Evolutionary conservation across 2,113 vertebrate species (phyloP).

Genomic region (Saguinus imperator): DNA sequence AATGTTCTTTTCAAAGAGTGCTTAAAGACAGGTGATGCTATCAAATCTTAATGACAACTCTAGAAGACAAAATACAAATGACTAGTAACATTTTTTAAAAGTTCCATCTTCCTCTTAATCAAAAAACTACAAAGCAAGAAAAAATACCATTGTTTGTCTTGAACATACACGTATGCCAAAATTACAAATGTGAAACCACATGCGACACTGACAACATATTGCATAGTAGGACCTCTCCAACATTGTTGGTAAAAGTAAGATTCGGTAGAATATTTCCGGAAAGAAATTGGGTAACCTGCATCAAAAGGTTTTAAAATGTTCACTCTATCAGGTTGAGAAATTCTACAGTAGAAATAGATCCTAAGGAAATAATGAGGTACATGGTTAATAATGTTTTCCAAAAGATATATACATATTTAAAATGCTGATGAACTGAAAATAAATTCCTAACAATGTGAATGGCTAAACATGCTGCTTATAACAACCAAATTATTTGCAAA

Average conservation of each 20-base stretch:
- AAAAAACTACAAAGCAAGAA: not conserved
- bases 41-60: slow-evolving; percentile 7
- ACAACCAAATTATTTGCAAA: not conserved
- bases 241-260: not conserved
- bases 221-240: not conserved
- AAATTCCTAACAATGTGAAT: not conserved
- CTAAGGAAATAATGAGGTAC: not conserved
- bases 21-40: slow-evolving; percentile 14
- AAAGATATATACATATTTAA: not conserved
- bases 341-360: not conserved
- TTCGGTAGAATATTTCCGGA: not conserved
- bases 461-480: not conserved
- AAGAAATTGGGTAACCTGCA: not conserved
- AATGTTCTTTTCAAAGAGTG: not conserved
- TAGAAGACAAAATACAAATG: slow-evolving; percentile 36
- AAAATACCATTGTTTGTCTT: not conserved
- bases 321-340: not conserved
- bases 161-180: not conserved
- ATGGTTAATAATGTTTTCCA: not conserved
- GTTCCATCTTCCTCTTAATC: not conserved
- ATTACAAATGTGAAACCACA: not conserved
- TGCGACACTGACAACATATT: not conserved
- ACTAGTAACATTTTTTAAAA: not conserved
- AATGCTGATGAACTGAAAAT: slow-evolving; percentile 15
- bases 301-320: not conserved